Base-by-base conservation (phyloP, 2,113 vertebrate species). In the Trichechus manatus region DNA sequence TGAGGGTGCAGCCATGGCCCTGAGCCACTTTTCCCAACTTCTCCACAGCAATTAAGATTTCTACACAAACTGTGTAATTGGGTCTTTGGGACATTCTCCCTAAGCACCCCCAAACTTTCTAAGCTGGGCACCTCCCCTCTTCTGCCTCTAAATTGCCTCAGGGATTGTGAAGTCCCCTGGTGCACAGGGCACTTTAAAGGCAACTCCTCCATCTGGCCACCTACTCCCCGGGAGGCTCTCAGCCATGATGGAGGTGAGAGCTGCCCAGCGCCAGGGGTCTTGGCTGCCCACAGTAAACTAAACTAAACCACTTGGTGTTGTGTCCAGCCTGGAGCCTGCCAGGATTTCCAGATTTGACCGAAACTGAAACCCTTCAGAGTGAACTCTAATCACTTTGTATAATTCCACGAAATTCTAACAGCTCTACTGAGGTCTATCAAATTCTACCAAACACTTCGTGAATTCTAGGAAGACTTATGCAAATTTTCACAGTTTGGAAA, bases 11-110 rank as follows among this genome's bases (percentile, higher is more conserved):
- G 90, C 33, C 27, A 88, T 86, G 68, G 44, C 19, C 56, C 74
- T 42, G 23, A 81, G 87, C 31, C 64, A 86, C 78, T 72, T 72
- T 86, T 50, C 92, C 82, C 23, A 94, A 89, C 44, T 92, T 89
- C 93, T 85, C n/a, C 61, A 90, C 2, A 75, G 64, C 84, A 97
- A 93, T 97, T 97, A 97, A 94, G 25, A 83, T 87, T 72, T 77
- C 87, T 87, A 56, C 95, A 33, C 63, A 93, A 70, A 95, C 11
- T 82, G 50, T 56, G 6, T 97, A 97, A 96, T 97, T 97, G 89
- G 95, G 72, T 98, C 95, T 97, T 96, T 94, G 97, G 90, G 97
- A 95, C 93, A 93, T 74, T 93, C 89, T 98, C 96, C 97, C 97
- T 95, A 97, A 96, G 97, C 59, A 74, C 42, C 83, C 83, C 75